Conservation (phyloP, 2,113 vertebrate genomes). For the Sphyrna mokarran region DNA sequence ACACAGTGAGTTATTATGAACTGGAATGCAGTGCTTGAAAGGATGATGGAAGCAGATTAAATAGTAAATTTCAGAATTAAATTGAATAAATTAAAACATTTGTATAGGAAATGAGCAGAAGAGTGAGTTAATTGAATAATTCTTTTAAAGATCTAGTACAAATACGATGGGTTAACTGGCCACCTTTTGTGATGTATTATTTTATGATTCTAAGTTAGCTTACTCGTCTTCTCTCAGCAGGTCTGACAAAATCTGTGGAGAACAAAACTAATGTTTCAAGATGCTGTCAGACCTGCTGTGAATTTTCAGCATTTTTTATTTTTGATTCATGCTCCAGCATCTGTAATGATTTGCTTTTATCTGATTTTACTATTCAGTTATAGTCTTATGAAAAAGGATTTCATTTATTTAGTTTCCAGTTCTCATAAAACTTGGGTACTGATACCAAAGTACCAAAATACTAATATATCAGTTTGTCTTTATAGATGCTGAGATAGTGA, state of each 20-base stretch:
- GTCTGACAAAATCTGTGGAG: too few species aligned
- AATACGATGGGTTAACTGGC: neutral
- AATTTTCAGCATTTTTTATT: too few species aligned
- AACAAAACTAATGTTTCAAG: too few species aligned
- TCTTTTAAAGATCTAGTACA: neutral
- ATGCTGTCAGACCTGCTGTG: too few species aligned
- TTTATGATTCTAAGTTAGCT: neutral
- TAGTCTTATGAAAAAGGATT: neutral
- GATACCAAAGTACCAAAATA: too few species aligned
- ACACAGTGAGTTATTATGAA: neutral
- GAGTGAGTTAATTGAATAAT: neutral
- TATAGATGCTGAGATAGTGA: neutral
- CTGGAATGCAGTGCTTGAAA: neutral
- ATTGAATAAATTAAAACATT: neutral
- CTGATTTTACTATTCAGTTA: too few species aligned
- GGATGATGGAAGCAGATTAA: neutral
- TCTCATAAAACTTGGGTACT: too few species aligned
- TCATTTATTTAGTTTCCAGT: neutral
- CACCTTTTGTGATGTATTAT: neutral
- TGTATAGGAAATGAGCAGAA: neutral
- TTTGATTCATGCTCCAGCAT: too few species aligned
- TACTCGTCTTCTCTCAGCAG: neutral
- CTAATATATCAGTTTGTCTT: neutral
- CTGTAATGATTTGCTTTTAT: too few species aligned
- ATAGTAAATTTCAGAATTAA: neutral